Conservation (phyloP, 2,797 vertebrate genomes). For the Microhierax caerulescens region DNA sequence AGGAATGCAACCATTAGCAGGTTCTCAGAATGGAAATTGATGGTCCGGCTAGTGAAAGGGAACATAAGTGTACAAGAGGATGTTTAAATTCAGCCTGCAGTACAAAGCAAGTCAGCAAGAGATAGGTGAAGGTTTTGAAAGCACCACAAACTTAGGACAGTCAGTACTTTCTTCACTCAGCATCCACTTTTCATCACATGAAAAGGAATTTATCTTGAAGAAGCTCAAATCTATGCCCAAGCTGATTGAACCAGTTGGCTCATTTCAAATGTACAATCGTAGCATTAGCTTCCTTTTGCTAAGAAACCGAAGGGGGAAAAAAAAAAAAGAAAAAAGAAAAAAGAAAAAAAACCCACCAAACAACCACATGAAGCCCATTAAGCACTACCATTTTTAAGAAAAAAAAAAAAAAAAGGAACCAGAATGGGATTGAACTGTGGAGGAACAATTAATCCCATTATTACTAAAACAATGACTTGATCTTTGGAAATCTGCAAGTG, state of each 20-base stretch:
- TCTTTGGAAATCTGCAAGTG: neutral
- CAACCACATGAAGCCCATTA: neutral
- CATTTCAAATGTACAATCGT: neutral
- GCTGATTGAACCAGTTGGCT: neutral
- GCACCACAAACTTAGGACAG: fast-evolving
- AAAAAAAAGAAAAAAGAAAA: neutral
- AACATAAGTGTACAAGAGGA: fast-evolving
- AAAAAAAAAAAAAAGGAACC: neutral
- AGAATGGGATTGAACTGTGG: neutral
- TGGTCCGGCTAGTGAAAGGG: neutral
- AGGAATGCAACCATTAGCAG: neutral
- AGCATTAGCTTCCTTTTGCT: neutral
- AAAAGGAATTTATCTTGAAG: neutral
- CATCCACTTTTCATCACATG: neutral
- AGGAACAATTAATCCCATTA: neutral
- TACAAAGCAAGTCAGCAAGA: neutral
- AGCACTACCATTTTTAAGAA: neutral
- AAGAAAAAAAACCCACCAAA: neutral
- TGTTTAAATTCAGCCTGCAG: neutral
- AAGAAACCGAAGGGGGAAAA: neutral
- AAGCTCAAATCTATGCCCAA: neutral
- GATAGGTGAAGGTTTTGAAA: neutral
- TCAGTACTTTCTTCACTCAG: neutral
- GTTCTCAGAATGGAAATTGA: neutral
- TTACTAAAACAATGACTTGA: neutral